Conservation (phyloP, 2,888 invertebrate species). For the Tortricodes alternella region DNA sequence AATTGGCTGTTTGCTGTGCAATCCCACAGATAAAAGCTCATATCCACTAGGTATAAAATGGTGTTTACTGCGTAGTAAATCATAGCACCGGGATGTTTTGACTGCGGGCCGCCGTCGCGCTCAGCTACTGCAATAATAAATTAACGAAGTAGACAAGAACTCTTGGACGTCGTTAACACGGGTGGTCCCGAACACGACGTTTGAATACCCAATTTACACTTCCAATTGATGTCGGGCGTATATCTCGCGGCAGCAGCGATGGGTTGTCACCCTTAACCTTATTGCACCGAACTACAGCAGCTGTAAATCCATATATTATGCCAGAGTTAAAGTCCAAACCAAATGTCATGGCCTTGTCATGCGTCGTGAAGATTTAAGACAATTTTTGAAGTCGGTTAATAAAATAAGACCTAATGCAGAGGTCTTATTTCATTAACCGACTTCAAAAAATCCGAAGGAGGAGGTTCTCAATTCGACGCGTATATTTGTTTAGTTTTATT, state of each 20-base stretch:
- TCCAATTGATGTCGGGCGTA: slow-evolving; percentile 39
- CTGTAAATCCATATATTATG: slow-evolving; percentile 19
- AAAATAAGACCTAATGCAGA: no score
- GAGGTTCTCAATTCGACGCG: no score
- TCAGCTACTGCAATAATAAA: slow-evolving; percentile 78
- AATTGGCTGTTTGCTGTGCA: slow-evolving; percentile 55
- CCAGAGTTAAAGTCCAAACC: neutral
- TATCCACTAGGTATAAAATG: slow-evolving; percentile 79
- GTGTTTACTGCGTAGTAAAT: slow-evolving; percentile 77
- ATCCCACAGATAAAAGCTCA: slow-evolving; percentile 74
- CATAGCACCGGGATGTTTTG: slow-evolving; percentile 78
- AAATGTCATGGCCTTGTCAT: neutral
- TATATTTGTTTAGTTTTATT: no score
- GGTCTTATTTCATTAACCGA: no score
- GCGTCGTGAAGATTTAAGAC: no score
- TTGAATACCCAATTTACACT: slow-evolving; percentile 54
- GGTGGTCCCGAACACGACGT: slow-evolving; percentile 65
- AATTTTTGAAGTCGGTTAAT: no score
- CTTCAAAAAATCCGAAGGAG: no score
- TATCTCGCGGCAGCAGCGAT: slow-evolving; percentile 7
- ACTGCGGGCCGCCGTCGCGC: slow-evolving; percentile 58
- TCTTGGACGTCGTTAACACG: slow-evolving; percentile 62
- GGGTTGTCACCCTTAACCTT: slow-evolving; percentile 23
- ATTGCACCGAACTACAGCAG: neutral
- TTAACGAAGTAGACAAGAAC: slow-evolving; percentile 70